Evolutionary conservation across 2,888 invertebrate genomes (phyloP), one percentile per base, ranked within the genome.

Genomic region (Pachymerium ferrugineum): DNA sequence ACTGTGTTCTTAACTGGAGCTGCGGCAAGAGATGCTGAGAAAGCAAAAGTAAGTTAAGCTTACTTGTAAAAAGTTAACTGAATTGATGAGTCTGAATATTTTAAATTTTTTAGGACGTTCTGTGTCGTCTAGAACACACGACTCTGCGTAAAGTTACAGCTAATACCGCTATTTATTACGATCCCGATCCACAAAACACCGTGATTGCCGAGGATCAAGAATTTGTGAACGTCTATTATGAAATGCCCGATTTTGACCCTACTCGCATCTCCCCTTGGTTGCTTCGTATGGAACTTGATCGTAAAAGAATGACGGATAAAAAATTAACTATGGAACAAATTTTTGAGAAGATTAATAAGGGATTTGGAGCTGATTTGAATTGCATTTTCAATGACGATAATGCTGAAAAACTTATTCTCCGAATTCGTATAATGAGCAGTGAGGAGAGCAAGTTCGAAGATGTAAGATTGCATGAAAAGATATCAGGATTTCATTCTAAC

Each of bases 321-420:
- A 99, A 99, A 84, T 85, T 99, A 78, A 97, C 97, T 1, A 99
- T 99, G 99, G 99, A 99, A 85, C 96, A 97, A 82, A 99, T 99
- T 80, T 97, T 98, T 0, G 98, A 99, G 83, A 98, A 98, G 83
- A 98, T 99, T 73, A 98, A 97, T 80, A 94, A 95, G 71, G 97
- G 97, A 6, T 99, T 99, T 82, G 99, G 99, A 70, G 97, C 99
- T 82, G 99, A 99, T 84, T 86, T 99, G 77, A 98, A 98, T 82
- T 98, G 98, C 81, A 99, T 99, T 76, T 99, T 99, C 85, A 99
- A 99, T 81, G 99, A 99, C 82, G 99, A 99, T 83, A 99, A 99
- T 83, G 97, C 98, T 0, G 99, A 99, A 81, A 98, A 99, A 81
- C 85, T 99, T 70, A 98, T 99, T 0, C 85, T 99, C 73, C 92